phyloP scores from a whole-genome alignment of 2,888 invertebrate genomes.

The Drosophila tanythrix region DNA sequence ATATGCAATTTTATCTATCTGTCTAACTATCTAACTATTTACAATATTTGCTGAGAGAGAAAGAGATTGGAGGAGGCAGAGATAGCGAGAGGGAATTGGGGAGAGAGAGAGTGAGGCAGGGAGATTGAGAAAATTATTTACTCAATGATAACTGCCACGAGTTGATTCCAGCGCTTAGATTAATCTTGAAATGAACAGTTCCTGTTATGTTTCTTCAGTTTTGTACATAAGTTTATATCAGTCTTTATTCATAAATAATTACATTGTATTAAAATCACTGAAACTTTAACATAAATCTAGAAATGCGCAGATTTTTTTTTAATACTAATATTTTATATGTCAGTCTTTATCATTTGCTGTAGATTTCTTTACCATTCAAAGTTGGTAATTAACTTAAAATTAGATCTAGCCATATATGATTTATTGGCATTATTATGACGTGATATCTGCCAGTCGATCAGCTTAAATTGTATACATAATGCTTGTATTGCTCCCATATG shows the following conservation, averaged over 20 bases:
- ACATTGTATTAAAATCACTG: neutral
- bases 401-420: neutral
- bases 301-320: neutral
- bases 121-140: neutral
- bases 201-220: neutral
- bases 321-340: too few species aligned
- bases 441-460: neutral
- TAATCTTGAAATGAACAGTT: neutral
- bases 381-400: neutral
- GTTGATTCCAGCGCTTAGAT: neutral
- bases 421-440: neutral
- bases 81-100: neutral
- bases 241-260: neutral
- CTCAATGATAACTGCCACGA: neutral
- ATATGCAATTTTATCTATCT: constrained; percentile 19
- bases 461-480: neutral
- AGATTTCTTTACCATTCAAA: neutral
- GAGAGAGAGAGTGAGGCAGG: neutral
- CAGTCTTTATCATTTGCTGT: too few species aligned
- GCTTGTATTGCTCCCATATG: constrained; percentile 28
- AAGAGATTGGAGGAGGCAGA: neutral
- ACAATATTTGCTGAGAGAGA: neutral
- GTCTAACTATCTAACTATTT: neutral
- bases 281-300: neutral
- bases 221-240: neutral